These are phyloP conservation scores for Tetramorium parvispinum DNA, from an alignment of 1,140 invertebrate genomes.

Conservation along the genomic window DNA sequence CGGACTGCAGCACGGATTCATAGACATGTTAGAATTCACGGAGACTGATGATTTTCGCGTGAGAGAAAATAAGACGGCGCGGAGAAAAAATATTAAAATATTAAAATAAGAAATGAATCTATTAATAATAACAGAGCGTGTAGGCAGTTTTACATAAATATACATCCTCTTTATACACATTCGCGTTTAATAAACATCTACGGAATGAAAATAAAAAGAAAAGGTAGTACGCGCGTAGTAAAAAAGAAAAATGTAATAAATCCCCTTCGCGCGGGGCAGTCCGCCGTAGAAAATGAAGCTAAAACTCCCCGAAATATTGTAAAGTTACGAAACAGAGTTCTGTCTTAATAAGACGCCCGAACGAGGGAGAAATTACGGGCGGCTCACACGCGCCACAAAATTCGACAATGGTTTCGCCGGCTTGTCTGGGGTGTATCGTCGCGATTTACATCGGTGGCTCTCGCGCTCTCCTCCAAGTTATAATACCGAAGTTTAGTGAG, in stretches of 20 bases:
- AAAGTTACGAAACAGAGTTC: slow-evolving; percentile 8
- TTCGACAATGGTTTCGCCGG: not conserved
- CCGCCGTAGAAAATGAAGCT: not conserved
- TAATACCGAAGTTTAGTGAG: slow-evolving; percentile 39
- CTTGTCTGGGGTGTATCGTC: slow-evolving; percentile 9
- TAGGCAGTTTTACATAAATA: not conserved
- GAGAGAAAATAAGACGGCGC: not conserved
- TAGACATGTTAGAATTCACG: slow-evolving; percentile 21
- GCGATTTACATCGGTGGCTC: slow-evolving; percentile 14
- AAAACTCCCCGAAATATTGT: not conserved
- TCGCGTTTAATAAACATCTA: not conserved
- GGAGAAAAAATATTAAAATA: not conserved
- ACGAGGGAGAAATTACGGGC: not conserved
- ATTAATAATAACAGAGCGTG: not conserved
- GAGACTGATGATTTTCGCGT: slow-evolving; percentile 20
- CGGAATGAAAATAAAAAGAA: not conserved
- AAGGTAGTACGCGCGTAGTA: not conserved
- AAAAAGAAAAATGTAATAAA: not conserved
- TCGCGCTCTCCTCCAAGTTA: not conserved
- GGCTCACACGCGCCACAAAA: slow-evolving; percentile 18
- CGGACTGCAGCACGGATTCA: not conserved
- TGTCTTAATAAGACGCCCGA: not conserved
- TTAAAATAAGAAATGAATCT: not conserved
- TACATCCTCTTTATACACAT: not conserved
- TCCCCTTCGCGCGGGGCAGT: not conserved